These are phyloP conservation scores for Chymomyza costata DNA, from an alignment of 1,140 invertebrate species.

Conservation along the genomic window DNA sequence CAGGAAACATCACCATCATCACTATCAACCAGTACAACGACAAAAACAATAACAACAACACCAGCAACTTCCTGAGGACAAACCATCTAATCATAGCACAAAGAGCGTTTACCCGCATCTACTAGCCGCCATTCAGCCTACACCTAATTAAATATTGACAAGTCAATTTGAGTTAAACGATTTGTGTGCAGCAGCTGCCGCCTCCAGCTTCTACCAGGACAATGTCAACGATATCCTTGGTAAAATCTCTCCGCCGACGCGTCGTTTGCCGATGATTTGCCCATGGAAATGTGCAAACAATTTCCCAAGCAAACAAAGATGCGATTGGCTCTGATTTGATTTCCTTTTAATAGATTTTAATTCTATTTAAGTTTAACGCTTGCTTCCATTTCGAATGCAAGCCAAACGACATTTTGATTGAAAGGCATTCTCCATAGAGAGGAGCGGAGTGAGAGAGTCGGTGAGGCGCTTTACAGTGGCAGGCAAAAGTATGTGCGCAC, in stretches of 20 bases:
- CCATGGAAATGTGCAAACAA: slow-evolving; percentile 23
- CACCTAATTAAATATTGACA: slow-evolving; percentile 67
- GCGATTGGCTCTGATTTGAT: slow-evolving; percentile 63
- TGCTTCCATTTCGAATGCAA: slow-evolving; percentile 10
- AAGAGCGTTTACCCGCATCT: no score
- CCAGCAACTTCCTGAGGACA: no score
- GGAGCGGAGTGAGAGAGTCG: background rate
- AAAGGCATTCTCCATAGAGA: slow-evolving; percentile 2
- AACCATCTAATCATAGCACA: no score
- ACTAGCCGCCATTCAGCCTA: background rate
- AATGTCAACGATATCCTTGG: slow-evolving; percentile 24
- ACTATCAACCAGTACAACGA: no score
- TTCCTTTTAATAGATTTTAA: slow-evolving; percentile 69
- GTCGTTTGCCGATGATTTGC: slow-evolving; percentile 37
- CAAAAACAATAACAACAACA: no score
- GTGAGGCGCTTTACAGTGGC: no score
- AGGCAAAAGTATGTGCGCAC: slow-evolving; percentile 10
- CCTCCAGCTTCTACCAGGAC: slow-evolving; percentile 8
- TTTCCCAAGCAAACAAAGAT: slow-evolving; percentile 54
- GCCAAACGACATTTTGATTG: slow-evolving; percentile 45
- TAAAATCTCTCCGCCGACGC: slow-evolving; percentile 18
- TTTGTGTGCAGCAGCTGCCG: slow-evolving; percentile 61
- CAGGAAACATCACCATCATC: no score
- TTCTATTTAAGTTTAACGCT: slow-evolving; percentile 28
- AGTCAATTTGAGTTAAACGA: slow-evolving; percentile 72